Evolutionary conservation across 2,888 invertebrate genomes (phyloP).

Genomic region (Anaspis maculata): DNA sequence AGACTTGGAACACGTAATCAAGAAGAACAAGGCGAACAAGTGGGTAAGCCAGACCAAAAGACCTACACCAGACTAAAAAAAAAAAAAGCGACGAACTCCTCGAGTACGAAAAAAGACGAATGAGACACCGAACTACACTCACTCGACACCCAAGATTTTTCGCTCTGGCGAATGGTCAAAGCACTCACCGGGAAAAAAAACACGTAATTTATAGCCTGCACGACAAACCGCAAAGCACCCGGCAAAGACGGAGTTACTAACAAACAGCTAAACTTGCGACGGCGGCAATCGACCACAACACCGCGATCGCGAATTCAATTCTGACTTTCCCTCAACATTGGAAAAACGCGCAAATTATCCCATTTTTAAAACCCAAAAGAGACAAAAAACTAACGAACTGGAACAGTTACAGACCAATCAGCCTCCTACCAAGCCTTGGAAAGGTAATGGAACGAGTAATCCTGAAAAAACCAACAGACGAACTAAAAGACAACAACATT

Average conservation of each 20-base stretch:
- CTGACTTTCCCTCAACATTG: constrained; percentile 18
- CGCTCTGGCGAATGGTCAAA: neutral
- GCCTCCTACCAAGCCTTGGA: constrained; percentile 19
- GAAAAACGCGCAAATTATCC: no score
- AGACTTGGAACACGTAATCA: neutral
- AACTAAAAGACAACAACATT: constrained; percentile 4
- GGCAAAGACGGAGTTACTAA: no score
- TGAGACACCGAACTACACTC: neutral
- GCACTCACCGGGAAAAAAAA: neutral
- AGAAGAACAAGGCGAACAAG: neutral
- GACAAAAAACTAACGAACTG: constrained; percentile 18
- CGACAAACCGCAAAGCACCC: neutral
- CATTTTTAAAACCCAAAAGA: no score
- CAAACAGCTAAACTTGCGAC: no score
- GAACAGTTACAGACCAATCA: constrained; percentile 23
- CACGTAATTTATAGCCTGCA: neutral
- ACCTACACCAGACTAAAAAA: no score
- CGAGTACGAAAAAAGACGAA: neutral
- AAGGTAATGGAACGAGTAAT: constrained; percentile 21
- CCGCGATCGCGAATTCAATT: constrained; percentile 1
- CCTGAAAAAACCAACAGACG: constrained; percentile 2
- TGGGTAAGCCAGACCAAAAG: neutral
- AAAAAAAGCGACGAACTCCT: no score
- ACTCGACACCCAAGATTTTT: no score
- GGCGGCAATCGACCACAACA: neutral